Conservation (phyloP, 2,797 vertebrate species). For the Chiroxiphia lanceolata region DNA sequence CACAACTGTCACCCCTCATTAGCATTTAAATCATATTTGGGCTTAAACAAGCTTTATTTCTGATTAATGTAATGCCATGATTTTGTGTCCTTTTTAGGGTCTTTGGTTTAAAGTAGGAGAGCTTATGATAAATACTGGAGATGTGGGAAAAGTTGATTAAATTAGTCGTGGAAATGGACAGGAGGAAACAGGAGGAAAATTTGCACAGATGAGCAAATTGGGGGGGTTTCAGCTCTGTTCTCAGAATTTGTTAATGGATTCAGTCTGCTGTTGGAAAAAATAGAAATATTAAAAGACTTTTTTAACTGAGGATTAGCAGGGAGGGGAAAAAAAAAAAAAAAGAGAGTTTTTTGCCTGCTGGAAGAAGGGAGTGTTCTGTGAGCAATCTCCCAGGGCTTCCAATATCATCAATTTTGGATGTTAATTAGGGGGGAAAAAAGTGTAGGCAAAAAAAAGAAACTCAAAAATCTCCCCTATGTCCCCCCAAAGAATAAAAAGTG, state of each 20-base stretch:
- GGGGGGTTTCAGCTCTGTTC: background rate
- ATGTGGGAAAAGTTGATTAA: slow-evolving; percentile 40
- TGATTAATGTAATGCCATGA: slow-evolving; percentile 66
- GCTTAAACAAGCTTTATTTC: slow-evolving; percentile 74
- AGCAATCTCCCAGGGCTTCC: background rate
- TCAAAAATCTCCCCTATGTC: background rate
- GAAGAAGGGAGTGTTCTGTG: background rate
- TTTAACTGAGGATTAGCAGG: background rate
- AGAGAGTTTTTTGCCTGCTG: background rate
- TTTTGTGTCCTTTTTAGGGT: slow-evolving; percentile 50
- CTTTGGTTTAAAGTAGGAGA: slow-evolving; percentile 56
- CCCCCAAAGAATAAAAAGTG: background rate
- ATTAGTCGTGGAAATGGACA: slow-evolving; percentile 24
- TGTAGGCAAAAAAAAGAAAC: background rate
- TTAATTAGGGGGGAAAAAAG: background rate
- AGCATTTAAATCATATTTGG: slow-evolving; percentile 61
- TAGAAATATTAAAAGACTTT: background rate
- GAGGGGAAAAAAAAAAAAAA: background rate
- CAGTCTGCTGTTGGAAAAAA: background rate
- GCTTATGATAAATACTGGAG: slow-evolving; percentile 41
- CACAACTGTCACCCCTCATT: background rate
- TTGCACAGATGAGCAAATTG: background rate
- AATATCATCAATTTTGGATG: background rate
- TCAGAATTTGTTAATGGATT: background rate
- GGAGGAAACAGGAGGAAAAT: background rate